Conservation (phyloP, 2,113 vertebrate genomes). For the Ifrita kowaldi region DNA sequence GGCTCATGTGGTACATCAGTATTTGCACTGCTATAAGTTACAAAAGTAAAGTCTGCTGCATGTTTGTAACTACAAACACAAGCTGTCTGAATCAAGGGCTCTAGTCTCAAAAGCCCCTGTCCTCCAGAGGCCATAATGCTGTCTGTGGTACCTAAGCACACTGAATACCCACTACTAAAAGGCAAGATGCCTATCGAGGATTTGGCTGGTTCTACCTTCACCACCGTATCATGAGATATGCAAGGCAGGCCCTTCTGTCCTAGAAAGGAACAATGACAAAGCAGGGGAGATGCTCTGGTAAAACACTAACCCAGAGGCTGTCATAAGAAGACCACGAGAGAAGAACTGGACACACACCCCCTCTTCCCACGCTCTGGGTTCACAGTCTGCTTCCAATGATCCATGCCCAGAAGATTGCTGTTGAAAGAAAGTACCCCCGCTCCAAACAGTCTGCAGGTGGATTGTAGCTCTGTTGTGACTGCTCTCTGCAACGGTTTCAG, state of each 20-base stretch:
- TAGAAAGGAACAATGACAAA: not conserved
- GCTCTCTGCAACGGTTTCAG: not conserved
- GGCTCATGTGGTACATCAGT: rapidly evolving
- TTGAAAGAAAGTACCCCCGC: not conserved
- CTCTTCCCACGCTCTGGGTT: not conserved
- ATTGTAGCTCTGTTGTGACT: not conserved
- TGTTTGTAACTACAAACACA: not conserved
- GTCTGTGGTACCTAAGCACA: too few species aligned
- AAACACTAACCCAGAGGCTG: rapidly evolving
- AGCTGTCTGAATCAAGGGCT: not conserved
- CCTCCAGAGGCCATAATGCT: not conserved
- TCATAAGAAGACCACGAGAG: rapidly evolving
- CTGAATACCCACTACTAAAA: not conserved
- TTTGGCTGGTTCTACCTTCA: not conserved
- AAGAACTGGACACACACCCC: rapidly evolving
- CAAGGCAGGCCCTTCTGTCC: not conserved
- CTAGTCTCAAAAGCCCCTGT: not conserved
- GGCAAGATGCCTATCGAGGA: not conserved
- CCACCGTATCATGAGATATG: rapidly evolving
- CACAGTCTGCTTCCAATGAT: not conserved
- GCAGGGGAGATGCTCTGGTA: not conserved
- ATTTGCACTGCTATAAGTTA: not conserved
- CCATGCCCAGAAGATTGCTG: rapidly evolving
- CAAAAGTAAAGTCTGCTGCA: not conserved
- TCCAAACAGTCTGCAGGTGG: not conserved